Conservation (phyloP, 2,888 invertebrate species). For the Litoditis marina region DNA sequence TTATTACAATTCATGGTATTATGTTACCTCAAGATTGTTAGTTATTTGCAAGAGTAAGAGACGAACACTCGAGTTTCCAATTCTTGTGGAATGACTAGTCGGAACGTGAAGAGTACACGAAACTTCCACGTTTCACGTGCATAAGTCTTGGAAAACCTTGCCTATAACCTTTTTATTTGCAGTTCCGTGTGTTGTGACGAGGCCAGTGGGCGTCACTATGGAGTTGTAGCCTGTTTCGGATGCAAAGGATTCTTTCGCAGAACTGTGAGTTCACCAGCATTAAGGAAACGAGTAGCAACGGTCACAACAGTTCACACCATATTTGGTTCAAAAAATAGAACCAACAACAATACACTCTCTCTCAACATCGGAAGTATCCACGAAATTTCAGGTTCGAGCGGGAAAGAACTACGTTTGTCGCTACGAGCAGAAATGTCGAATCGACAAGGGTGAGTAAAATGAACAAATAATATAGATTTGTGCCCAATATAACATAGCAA, state of each 20-base stretch:
- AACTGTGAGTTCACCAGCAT: conserved; percentile 41
- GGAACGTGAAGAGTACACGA: too few species aligned
- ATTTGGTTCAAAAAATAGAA: background rate
- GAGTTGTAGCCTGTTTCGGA: conserved; percentile 59
- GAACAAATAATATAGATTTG: too few species aligned
- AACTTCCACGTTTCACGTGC: too few species aligned
- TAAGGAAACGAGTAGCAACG: background rate
- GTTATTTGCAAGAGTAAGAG: too few species aligned
- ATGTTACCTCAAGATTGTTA: too few species aligned
- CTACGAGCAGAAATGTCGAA: conserved; percentile 56
- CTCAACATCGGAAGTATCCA: background rate
- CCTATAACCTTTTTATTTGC: too few species aligned
- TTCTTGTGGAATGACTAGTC: too few species aligned
- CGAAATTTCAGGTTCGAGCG: conserved; percentile 42
- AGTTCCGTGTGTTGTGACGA: conserved; percentile 60
- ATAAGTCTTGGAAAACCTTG: too few species aligned
- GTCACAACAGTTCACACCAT: background rate
- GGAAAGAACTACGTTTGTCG: conserved; percentile 56
- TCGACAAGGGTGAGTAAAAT: conserved; percentile 50
- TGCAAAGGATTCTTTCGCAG: conserved; percentile 59
- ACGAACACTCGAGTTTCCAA: too few species aligned
- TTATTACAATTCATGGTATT: too few species aligned
- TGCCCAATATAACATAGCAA: too few species aligned
- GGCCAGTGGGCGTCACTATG: conserved; percentile 57
- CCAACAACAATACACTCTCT: background rate